Base-by-base conservation (phyloP, 2,888 invertebrate genomes). In the Dichetophora obliterata region DNA sequence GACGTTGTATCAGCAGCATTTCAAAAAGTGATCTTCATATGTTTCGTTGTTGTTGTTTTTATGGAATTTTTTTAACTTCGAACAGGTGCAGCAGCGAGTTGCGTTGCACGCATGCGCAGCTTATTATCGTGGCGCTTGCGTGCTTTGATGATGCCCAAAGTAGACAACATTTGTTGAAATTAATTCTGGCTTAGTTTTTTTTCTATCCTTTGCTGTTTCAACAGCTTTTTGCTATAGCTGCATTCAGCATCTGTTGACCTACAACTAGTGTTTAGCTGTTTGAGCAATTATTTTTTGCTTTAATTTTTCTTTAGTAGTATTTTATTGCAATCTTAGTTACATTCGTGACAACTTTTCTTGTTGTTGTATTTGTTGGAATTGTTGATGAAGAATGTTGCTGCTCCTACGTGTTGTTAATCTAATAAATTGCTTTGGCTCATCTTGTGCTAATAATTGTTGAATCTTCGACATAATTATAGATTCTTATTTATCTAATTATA, bases 111-210 rank as follows among this genome's bases (percentile, higher is more conserved):
- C 27, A 37, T 37, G n/a, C 37, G 66, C 19, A 3, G 66, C 66
- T 43, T 54, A 61, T 31, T 31, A n/a, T 14, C 11, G 61, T 37
- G 63, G 59, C 61, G 71, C 71, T 77, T 70, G 72, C 72, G 50
- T 74, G 76, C 71, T 74, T 76, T 76, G 78, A 78, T 78, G 76
- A 27, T 54, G 52, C 61, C 61, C 50, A 76, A 78, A 81, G 75
- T 78, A 78, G 80, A 80, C 81, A 80, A 78, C 78, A 81, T 80
- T 80, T 82, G 78, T 76, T 27, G 31, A 27, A 63, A 63, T 63
- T 31, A 16, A 43, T 63, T n/a, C 22, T 31, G 63, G 43, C 31
- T 54, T 31, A 31, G 31, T 16, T 63, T 31, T 31, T 31, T 19
- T 27, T 22, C 14, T 31, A 9, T 31, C 14, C 31, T 63, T 43